These are phyloP conservation scores for Brassicogethes aeneus DNA, from an alignment of 2,888 invertebrate genomes.

Conservation along the genomic window DNA sequence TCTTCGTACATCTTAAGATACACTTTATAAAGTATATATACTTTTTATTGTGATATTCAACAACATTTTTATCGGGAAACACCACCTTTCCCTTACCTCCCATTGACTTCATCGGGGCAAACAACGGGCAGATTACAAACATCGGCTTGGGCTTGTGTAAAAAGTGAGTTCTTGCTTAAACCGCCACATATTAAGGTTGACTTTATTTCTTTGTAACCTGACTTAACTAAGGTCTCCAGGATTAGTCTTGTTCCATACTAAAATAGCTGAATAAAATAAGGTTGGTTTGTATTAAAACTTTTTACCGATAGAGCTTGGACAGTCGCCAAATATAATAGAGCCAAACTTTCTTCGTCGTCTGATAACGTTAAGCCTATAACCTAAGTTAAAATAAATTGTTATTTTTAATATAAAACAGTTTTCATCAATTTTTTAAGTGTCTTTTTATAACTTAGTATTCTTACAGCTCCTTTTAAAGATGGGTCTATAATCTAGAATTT, in stretches of 20 bases:
- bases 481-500: no score
- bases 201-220: slow-evolving; percentile 57
- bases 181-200: slow-evolving; percentile 82
- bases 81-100: slow-evolving; percentile 65
- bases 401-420: background rate
- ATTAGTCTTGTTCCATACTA: slow-evolving; percentile 92
- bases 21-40: no score
- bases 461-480: slow-evolving; percentile 72
- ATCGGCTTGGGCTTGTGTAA: slow-evolving; percentile 82
- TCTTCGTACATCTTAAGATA: slow-evolving; percentile 75
- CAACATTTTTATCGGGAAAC: slow-evolving; percentile 48
- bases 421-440: background rate
- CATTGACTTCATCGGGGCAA: slow-evolving; percentile 69
- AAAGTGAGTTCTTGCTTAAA: slow-evolving; percentile 75
- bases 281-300: background rate
- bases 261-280: slow-evolving; percentile 25
- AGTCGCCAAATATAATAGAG: slow-evolving; percentile 75
- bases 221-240: slow-evolving; percentile 58
- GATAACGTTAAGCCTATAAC: slow-evolving; percentile 70
- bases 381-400: slow-evolving; percentile 34
- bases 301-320: slow-evolving; percentile 83
- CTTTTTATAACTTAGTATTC: no score
- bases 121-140: slow-evolving; percentile 72
- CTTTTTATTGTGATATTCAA: slow-evolving; percentile 72
- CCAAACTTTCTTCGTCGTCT: slow-evolving; percentile 65